Evolutionary conservation across 2,888 invertebrate genomes (phyloP), one percentile per base, ranked within the genome.

Genomic region (Teinopalpus imperialis): DNA sequence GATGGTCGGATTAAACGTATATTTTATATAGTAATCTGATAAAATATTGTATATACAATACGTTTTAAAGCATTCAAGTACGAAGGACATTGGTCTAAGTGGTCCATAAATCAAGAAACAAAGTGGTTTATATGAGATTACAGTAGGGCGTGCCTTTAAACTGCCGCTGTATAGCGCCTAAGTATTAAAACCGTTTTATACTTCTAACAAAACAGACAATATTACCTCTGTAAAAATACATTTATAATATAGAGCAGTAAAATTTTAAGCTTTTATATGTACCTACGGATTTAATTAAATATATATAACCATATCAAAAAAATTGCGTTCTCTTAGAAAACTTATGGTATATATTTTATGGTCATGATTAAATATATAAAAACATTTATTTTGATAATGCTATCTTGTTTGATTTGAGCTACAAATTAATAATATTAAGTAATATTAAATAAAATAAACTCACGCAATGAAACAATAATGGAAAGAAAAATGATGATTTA

Each of bases 21-120:
- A 53, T 56, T 64, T 54, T 58, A 57, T 59, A 56, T 57, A 29
- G 40, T 35, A 40, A 40, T 40, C 40, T 29, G 8, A 36, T 7
- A 13, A 46, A 34, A 57, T 57, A 48, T 49, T 43, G 45, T n/a
- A n/a, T n/a, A 49, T 56, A 56, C 23, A 30, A 41, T 41, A 41
- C 24, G 23, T 41, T 76, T 74, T 69, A 75, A 74, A 75, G 70
- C 60, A 72, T 69, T 72, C 62, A 57, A 53, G 56, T 54, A 57
- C 59, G 61, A 59, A 62, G 64, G 67, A 66, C 70, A 69, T 71
- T 65, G 68, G 68, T 69, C 63, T 70, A 72, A 74, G 75, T 71
- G 69, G 66, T 56, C 57, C 53, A 73, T 78, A 78, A 76, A 77
- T 78, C 76, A 70, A 62, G 47, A 54, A 63, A 59, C 61, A 63